Evolutionary conservation across 2,797 vertebrate species (phyloP).

Genomic region (Enteromius mattozi): DNA sequence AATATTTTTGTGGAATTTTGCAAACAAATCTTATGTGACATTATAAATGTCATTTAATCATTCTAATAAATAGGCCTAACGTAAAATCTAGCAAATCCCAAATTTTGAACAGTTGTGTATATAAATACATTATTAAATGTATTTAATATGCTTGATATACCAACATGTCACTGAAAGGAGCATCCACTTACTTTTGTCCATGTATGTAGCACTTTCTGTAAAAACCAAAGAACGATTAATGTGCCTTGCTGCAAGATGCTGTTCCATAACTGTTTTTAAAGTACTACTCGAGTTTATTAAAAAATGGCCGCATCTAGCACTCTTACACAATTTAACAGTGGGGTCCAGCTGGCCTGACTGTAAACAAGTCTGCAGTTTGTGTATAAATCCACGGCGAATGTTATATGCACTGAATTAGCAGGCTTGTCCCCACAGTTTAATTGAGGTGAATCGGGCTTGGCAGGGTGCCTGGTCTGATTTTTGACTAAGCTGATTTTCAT

Average conservation of each 20-base stretch:
- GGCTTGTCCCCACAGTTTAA: constrained; percentile 55
- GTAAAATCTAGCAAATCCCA: background rate
- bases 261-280: constrained; percentile 10
- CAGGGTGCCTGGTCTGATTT: constrained; percentile 57
- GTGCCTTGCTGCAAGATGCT: background rate
- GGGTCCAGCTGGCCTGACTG: constrained; percentile 9
- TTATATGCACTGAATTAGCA: constrained; percentile 50
- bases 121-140: background rate
- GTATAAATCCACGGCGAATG: constrained; percentile 15
- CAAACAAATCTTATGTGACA: background rate
- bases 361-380: constrained; percentile 21
- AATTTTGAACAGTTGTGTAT: background rate
- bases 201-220: background rate
- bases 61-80: background rate
- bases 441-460: constrained; percentile 53
- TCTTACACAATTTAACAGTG: constrained; percentile 1
- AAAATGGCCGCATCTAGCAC: background rate
- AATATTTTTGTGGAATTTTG: background rate
- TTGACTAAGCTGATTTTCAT: constrained; percentile 63
- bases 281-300: constrained; percentile 15
- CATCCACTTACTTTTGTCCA: background rate
- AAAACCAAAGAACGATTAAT: background rate
- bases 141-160: background rate
- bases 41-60: background rate
- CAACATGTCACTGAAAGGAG: background rate